Evolutionary conservation across 2,113 vertebrate species (phyloP).

Genomic region (Pavo muticus): DNA sequence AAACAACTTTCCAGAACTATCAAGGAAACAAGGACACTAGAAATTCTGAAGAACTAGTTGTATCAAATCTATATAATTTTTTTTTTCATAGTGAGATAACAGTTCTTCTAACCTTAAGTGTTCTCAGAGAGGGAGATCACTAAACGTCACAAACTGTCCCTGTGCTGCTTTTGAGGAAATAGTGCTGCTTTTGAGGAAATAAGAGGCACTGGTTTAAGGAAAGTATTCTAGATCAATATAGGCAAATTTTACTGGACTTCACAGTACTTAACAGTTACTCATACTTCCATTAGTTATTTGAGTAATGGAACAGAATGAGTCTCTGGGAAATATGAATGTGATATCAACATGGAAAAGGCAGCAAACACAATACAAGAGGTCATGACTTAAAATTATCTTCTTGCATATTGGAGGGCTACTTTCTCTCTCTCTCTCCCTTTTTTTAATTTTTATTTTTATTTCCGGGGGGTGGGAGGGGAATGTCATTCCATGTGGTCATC

Average conservation of each 20-base stretch:
- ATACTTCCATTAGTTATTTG: neutral
- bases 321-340: neutral
- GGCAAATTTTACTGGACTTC: neutral
- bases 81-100: neutral
- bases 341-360: neutral
- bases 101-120: neutral
- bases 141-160: neutral
- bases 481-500: neutral
- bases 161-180: neutral
- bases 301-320: neutral
- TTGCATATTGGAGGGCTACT: rapidly evolving
- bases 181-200: neutral
- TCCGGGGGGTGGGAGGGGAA: too few relatives aligned
- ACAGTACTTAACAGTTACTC: neutral
- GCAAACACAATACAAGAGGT: neutral
- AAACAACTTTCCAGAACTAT: neutral
- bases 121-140: neutral
- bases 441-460: neutral
- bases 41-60: neutral
- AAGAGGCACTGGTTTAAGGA: neutral
- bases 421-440: too few relatives aligned
- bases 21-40: neutral
- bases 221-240: neutral
- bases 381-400: neutral
- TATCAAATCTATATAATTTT: neutral